Evolutionary conservation across 2,888 invertebrate genomes (phyloP), one percentile per base, ranked within the genome.

Genomic region (Drosophila gaucha): DNA sequence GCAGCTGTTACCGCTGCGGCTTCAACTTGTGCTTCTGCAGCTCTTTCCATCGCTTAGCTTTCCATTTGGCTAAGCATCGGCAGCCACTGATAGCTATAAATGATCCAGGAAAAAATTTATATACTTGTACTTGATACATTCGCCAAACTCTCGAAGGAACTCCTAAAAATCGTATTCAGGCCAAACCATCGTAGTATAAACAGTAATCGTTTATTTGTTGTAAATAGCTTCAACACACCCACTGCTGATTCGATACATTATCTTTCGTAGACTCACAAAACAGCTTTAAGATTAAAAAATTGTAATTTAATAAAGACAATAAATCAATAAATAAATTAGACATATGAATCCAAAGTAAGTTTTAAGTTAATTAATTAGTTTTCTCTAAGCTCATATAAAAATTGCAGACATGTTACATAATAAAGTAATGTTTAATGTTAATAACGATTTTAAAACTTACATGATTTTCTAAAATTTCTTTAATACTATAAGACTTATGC

Each of bases 1-100:
- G 85, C 82, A 78, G 85, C 76, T 67, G 74, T 67, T 69, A 54
- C 75, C 55, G 64, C 60, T 52, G 62, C 49, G 39, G 65, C 57
- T 39, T 33, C 47, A 28, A 44, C 41, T 33, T 39, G 16, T 26
- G 55, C 38, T 54, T 50, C 43, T 50, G 47, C 38, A 47, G 62
- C 52, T 58, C 54, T 66, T 58, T 31, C 47, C 24, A 43, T 4
- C 16, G 50, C 46, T 59, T 41, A 38, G 77, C 80, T 84, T 84
- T 83, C 85, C 82, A 82, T 80, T 78, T 59, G 71, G 69, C 74
- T 84, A 78, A 78, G 67, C 78, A 78, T 49, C 67, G 35, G 49
- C 49, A 41, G 56, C 68, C 64, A 50, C 56, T 43, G 49, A 62
- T 57, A 59, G 54, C 80, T 71, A 64, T 57, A 74, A 82, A 74